Conservation (phyloP, 2,797 vertebrate genomes). For the Scolopax bukidnonensis region DNA sequence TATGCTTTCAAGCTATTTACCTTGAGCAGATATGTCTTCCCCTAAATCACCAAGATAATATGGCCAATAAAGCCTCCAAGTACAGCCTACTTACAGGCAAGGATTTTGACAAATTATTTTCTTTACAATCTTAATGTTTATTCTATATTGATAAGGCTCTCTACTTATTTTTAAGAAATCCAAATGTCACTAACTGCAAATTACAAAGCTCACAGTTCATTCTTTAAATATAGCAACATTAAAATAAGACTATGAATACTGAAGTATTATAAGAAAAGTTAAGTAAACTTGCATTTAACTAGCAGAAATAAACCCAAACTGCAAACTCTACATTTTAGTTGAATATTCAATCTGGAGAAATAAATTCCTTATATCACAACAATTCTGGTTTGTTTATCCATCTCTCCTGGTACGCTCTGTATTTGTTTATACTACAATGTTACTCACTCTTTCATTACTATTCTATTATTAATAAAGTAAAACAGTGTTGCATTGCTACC, state of each 20-base stretch:
- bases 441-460: not conserved
- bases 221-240: not conserved
- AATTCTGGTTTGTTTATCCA: constrained; percentile 11
- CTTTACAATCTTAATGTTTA: constrained; percentile 2
- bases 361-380: constrained; percentile 13
- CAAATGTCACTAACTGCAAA: constrained; percentile 44
- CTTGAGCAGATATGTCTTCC: constrained; percentile 51
- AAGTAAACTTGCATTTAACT: constrained; percentile 31
- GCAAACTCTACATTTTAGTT: not conserved
- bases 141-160: constrained; percentile 33
- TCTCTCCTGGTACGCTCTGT: not conserved
- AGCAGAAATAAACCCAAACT: constrained; percentile 8
- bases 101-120: constrained; percentile 37
- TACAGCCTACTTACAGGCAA: not conserved
- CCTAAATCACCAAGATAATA: constrained; percentile 40
- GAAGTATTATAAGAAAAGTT: not conserved
- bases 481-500: not conserved
- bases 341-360: not conserved
- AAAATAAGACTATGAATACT: not conserved
- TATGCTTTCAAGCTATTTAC: constrained; percentile 69
- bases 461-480: constrained; percentile 24
- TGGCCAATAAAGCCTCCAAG: constrained; percentile 44
- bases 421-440: not conserved
- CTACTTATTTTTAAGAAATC: constrained; percentile 47
- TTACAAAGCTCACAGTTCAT: constrained; percentile 3